Evolutionary conservation across 2,888 invertebrate species (phyloP).

Genomic region (Dasysyrphus tricinctus): DNA sequence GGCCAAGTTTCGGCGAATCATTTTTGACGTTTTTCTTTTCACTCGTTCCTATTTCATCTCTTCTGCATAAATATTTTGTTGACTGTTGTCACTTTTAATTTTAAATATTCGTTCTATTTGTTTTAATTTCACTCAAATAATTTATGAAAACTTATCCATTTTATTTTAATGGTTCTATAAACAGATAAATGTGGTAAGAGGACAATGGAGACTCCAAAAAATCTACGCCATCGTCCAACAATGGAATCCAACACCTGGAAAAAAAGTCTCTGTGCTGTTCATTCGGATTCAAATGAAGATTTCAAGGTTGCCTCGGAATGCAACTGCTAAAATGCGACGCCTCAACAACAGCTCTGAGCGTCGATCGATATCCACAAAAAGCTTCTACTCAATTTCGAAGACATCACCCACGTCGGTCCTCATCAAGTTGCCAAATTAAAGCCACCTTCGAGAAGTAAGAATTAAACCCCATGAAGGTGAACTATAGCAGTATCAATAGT

Average conservation of each 20-base stretch:
- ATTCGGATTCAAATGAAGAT: not conserved
- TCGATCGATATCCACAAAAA: no score
- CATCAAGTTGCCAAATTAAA: not conserved
- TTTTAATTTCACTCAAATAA: no score
- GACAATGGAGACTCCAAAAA: slow-evolving; percentile 82
- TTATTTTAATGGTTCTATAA: not conserved
- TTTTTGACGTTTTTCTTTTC: no score
- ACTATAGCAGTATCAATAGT: slow-evolving; percentile 78
- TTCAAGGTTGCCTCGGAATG: slow-evolving; percentile 46
- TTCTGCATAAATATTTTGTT: no score
- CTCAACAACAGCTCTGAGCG: no score
- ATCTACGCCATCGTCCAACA: slow-evolving; percentile 77
- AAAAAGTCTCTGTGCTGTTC: slow-evolving; percentile 85
- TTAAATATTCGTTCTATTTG: no score
- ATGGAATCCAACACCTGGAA: slow-evolving; percentile 85
- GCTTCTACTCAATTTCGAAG: no score
- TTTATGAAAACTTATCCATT: not conserved
- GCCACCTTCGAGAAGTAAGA: not conserved
- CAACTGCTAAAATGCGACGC: no score
- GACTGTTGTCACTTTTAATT: no score
- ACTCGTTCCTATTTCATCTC: no score
- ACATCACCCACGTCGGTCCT: no score
- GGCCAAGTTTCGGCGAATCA: no score
- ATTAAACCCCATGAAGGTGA: not conserved
- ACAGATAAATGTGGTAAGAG: not conserved